These are phyloP conservation scores for Quadriops clusia DNA, from an alignment of 2,888 invertebrate genomes.

Conservation along the genomic window DNA sequence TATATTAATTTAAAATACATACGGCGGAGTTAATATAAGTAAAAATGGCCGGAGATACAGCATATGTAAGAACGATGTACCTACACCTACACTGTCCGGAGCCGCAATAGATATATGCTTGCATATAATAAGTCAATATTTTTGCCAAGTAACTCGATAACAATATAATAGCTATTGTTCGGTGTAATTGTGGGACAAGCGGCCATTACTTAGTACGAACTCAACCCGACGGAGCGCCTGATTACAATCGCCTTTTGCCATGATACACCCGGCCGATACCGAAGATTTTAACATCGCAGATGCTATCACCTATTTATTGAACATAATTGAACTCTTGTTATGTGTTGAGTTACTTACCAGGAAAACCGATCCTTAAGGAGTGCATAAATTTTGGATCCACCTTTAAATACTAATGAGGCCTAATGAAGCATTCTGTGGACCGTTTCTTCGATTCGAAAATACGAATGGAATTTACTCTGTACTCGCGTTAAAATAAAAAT, in stretches of 20 bases:
- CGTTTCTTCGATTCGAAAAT: too few species aligned
- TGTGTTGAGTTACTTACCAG: too few species aligned
- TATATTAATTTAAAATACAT: too few species aligned
- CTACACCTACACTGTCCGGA: slow-evolving; percentile 26
- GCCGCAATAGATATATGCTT: slow-evolving; percentile 22
- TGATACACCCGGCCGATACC: slow-evolving; percentile 25
- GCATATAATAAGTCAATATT: slow-evolving; percentile 37
- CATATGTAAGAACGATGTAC: slow-evolving; percentile 25
- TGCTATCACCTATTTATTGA: slow-evolving; percentile 33
- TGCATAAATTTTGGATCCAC: too few species aligned
- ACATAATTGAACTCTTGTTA: slow-evolving; percentile 33
- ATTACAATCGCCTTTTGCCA: slow-evolving; percentile 30
- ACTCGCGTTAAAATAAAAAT: too few species aligned
- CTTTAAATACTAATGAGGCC: too few species aligned
- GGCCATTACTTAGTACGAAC: slow-evolving; percentile 33
- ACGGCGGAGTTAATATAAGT: slow-evolving; percentile 9
- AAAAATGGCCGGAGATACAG: slow-evolving; percentile 20
- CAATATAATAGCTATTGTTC: slow-evolving; percentile 39
- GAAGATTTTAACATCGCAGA: slow-evolving; percentile 22
- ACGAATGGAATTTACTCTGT: too few species aligned
- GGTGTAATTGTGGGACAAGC: slow-evolving; percentile 36
- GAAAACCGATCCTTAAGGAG: too few species aligned
- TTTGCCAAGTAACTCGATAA: slow-evolving; percentile 35
- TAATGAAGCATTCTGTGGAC: too few species aligned
- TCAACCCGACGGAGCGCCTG: slow-evolving; percentile 25